Evolutionary conservation across 2,113 vertebrate species (phyloP).

Genomic region (Thunnus thynnus): DNA sequence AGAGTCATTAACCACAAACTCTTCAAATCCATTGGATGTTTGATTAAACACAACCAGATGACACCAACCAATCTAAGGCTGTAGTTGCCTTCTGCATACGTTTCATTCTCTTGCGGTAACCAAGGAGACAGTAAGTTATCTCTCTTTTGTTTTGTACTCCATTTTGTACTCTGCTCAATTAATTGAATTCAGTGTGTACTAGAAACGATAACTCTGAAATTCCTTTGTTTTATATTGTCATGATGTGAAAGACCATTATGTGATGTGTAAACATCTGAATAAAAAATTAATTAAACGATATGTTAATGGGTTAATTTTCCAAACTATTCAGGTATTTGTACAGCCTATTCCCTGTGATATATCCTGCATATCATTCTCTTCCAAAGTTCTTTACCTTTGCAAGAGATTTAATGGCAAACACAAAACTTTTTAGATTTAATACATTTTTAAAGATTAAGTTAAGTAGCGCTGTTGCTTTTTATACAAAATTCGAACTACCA

Average conservation of each 20-base stretch:
- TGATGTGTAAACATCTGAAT: too few relatives aligned
- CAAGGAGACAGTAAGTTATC: background rate
- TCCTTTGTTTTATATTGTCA: background rate
- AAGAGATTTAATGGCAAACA: too few relatives aligned
- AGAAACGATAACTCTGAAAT: background rate
- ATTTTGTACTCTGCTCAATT: background rate
- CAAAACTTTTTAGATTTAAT: too few relatives aligned
- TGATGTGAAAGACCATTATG: background rate
- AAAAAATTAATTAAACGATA: too few relatives aligned
- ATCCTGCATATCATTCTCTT: background rate
- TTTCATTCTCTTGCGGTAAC: background rate
- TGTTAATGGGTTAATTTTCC: too few relatives aligned
- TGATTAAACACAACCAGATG: conserved; percentile 15
- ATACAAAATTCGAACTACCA: background rate
- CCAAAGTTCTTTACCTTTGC: background rate
- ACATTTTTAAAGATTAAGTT: too few relatives aligned
- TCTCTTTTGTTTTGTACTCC: background rate
- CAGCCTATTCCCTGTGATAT: background rate
- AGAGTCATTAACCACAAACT: conserved; percentile 18
- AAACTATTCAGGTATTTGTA: background rate
- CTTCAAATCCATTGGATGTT: conserved; percentile 25
- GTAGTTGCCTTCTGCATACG: background rate
- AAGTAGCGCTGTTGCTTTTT: too few relatives aligned
- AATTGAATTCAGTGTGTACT: background rate
- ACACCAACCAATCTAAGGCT: background rate